Evolutionary conservation across 2,888 invertebrate genomes (phyloP), one percentile per base, ranked within the genome.

Genomic region (Sabellastarte sp.): DNA sequence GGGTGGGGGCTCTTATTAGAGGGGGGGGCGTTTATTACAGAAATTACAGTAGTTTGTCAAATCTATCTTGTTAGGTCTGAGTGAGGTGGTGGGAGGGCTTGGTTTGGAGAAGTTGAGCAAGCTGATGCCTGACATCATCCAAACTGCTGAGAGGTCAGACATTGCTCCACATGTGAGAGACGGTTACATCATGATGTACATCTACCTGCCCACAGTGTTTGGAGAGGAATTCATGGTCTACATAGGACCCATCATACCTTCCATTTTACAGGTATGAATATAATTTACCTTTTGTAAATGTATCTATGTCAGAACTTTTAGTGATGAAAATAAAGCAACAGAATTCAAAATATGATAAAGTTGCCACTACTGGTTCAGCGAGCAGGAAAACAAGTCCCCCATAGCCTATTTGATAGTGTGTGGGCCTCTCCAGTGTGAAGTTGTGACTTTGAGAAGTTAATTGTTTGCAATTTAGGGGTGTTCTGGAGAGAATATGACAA

Each of bases 171-270:
- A 96, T 85, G 97, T 99, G 1, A 93, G 98, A 79, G 99, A 99
- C 86, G 99, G 99, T 53, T 99, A 99, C 86, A 96, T 99, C 68
- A 96, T 99, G 95, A 95, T 99, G 94, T 99, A 97, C 85, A 98
- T 99, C 79, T 99, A 98, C 86, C 93, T 99, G 90, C 99, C 99
- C 1, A 91, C 91, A 66, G 95, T 96, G 15, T 98, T 99, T 86
- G 94, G 93, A 3, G 90, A 91, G 70, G 93, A 95, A 81, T 99
- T 99, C 85, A 91, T 93, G 1, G 93, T 93, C 0, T 99, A 97
- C 85, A 92, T 97, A 78, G 93, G 96, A 0, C 93, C 93, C 82
- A 97, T 99, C 76, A 94, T 99, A 77, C 96, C 93, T 83, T 95
- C 97, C 1, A 96, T 99, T 73, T 87, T 99, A 33, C 93, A 95